Evolutionary conservation across 1,140 invertebrate genomes (phyloP).

Genomic region (Sitobion miscanthi): DNA sequence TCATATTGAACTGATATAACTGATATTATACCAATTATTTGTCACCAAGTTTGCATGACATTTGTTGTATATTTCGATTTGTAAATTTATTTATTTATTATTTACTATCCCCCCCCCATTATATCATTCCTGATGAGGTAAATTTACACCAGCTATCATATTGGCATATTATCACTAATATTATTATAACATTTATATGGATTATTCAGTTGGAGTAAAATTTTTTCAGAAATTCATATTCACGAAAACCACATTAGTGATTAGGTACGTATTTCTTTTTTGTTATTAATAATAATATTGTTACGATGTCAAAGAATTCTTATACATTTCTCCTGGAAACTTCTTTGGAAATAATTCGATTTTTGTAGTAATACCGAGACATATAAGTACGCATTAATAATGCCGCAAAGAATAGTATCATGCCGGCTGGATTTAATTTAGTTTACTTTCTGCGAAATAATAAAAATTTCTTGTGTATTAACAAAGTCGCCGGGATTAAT

Average conservation of each 20-base stretch:
- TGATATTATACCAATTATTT: no score
- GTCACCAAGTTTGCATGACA: no score
- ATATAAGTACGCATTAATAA: neutral
- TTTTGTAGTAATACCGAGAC: neutral
- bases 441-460: neutral
- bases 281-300: neutral
- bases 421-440: neutral
- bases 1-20: no score
- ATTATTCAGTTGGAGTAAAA: neutral
- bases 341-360: neutral
- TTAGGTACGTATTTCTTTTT: neutral
- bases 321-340: neutral
- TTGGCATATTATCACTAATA: no score
- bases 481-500: neutral
- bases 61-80: no score
- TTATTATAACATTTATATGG: neutral
- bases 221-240: neutral
- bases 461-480: neutral
- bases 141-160: no score
- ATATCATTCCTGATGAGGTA: no score
- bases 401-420: neutral
- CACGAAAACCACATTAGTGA: neutral
- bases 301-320: neutral
- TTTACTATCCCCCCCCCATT: no score
- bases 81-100: no score